These are phyloP conservation scores for Papilio machaon DNA, from an alignment of 1,140 invertebrate genomes.

Conservation along the genomic window DNA sequence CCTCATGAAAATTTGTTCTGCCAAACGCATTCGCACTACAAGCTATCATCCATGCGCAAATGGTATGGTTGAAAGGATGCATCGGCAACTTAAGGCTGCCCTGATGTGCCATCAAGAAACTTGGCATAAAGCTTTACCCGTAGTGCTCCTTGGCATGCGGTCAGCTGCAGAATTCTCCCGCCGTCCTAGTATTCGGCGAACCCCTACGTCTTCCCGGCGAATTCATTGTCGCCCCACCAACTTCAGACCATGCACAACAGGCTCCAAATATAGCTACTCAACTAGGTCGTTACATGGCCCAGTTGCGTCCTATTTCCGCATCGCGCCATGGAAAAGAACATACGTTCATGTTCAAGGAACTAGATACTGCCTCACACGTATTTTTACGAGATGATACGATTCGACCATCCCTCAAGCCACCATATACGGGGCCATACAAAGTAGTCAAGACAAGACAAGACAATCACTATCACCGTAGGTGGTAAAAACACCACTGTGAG, in stretches of 20 bases:
- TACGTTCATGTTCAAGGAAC: slow-evolving; percentile 35
- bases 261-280: not conserved
- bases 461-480: no score
- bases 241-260: not conserved
- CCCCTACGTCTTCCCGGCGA: no score
- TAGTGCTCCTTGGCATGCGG: not conserved
- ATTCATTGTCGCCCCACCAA: not conserved
- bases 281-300: slow-evolving; percentile 27
- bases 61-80: not conserved
- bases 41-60: not conserved
- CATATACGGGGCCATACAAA: no score
- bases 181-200: no score
- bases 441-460: no score
- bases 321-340: not conserved
- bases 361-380: slow-evolving; percentile 24
- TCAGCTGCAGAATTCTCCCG: no score
- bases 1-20: not conserved
- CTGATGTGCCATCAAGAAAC: slow-evolving; percentile 3
- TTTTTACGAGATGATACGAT: slow-evolving; percentile 39
- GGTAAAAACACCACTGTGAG: no score
- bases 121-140: not conserved
- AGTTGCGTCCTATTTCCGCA: slow-evolving; percentile 24
- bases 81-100: not conserved
- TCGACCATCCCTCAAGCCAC: not conserved
- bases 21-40: not conserved